Evolutionary conservation across 2,797 vertebrate genomes (phyloP).

Genomic region (Onychomys leucogaster): DNA sequence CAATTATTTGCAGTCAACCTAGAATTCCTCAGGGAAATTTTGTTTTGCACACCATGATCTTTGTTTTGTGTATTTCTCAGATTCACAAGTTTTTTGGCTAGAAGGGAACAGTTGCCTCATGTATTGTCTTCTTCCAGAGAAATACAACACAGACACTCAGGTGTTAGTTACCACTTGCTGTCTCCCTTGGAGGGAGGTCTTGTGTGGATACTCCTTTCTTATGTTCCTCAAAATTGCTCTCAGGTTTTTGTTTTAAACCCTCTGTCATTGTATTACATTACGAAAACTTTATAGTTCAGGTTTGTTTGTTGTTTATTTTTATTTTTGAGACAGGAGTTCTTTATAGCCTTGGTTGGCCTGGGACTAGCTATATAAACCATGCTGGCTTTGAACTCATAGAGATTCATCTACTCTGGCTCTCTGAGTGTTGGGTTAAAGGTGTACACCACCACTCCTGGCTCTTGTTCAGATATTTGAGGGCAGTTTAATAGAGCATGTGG

Average conservation of each 20-base stretch:
- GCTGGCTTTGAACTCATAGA: neutral
- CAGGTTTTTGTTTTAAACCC: conserved; percentile 29
- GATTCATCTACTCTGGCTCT: neutral
- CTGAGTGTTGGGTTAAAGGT: neutral
- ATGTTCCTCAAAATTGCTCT: conserved; percentile 51
- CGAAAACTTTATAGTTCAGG: neutral
- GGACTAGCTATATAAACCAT: neutral
- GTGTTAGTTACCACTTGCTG: neutral
- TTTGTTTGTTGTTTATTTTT: neutral
- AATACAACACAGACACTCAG: neutral
- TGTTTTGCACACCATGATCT: neutral
- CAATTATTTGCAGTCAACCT: conserved; percentile 6
- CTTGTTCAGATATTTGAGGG: neutral
- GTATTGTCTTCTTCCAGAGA: neutral
- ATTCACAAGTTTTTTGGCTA: neutral
- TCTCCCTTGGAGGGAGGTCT: neutral
- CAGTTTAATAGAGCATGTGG: neutral
- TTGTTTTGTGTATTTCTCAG: neutral
- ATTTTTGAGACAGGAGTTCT: neutral
- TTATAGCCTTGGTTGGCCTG: neutral
- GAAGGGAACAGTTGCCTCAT: neutral
- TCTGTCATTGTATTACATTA: neutral
- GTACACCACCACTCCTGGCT: neutral
- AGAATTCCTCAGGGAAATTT: neutral
- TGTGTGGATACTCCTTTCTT: conserved; percentile 23